Evolutionary conservation across 1,140 invertebrate species (phyloP), one percentile per base, ranked within the genome.

Genomic region (Sipha flava): DNA sequence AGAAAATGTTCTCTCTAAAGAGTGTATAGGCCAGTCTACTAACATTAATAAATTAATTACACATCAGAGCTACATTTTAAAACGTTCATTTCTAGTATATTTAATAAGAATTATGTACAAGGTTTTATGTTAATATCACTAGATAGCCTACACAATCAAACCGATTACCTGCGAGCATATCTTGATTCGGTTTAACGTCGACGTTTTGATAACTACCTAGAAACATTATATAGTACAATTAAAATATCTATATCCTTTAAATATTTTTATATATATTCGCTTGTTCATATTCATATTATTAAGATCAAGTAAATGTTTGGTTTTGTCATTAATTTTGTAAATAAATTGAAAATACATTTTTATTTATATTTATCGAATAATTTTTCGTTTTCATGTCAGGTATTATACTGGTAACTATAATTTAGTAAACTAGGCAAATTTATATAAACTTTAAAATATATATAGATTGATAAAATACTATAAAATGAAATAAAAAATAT

Each of bases 131-230:
- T 75, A 34, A 75, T n/a, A 29, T 54, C 52, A 59, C 73, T 77
- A 77, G 34, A 59, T 77, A 23, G 52, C 73, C 73, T 77, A 43
- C 37, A 54, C 73, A 77, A 59, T 77, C 34, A 54, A 77, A 77
- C 73, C 73, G 52, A 77, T 77, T 77, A 77, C 73, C 73, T 77
- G 73, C 52, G 14, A 77, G 34, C 23, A 54, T 37, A 29, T 40
- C 73, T 77, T 23, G 49, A 57, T 40, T 77, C 49, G 23, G 54
- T 77, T 59, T 77, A 40, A 57, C 21, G 47, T 26, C 49, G 47
- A 37, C 52, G 52, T 77, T 57, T 77, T 77, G 52, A 77, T 77
- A 59, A 77, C 52, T 77, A 77, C 73, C 73, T 77, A 77, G n/a
- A 77, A 77, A 57, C 47, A 77, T 57, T 57, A 77, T 77, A 77